A percentile compares a stretch with the other conserved stretches of the same genome.
phyloP scores from a whole-genome alignment of 2,113 vertebrate species.

The Rhipidura dahli region DNA sequence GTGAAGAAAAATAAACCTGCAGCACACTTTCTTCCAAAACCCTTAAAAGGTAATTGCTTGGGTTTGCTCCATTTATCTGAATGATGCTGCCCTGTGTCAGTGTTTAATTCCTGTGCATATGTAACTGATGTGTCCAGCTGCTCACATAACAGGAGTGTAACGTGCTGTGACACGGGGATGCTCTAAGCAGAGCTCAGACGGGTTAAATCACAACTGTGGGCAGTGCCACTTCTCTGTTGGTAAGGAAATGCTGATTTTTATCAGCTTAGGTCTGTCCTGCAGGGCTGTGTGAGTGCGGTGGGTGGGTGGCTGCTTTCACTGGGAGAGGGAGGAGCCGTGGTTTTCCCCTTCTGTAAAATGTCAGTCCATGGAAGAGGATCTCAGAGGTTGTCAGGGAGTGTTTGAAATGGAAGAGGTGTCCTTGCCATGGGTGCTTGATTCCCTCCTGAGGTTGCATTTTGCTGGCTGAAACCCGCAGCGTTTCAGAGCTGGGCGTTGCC shows the following conservation, averaged over 20 bases:
- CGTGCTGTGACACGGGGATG: background rate
- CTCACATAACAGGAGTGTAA: background rate
- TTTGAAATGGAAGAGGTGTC: background rate
- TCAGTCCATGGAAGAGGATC: background rate
- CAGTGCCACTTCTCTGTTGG: background rate
- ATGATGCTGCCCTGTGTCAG: background rate
- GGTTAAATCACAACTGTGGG: background rate
- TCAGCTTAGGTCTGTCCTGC: background rate
- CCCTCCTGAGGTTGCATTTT: rapidly evolving
- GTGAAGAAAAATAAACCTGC: slow-evolving; percentile 99
- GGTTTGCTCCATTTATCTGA: background rate
- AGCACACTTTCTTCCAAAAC: slow-evolving; percentile 98
- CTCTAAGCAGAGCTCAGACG: background rate
- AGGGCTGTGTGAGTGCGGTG: background rate
- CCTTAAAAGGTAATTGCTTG: slow-evolving; percentile 88
- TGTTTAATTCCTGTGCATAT: background rate
- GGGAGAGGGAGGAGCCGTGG: background rate
- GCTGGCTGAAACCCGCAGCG: rapidly evolving
- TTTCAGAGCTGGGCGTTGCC: background rate
- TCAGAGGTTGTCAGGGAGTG: background rate
- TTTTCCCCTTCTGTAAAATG: background rate
- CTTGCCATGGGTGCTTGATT: background rate
- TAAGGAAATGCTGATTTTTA: background rate
- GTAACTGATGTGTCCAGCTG: background rate
- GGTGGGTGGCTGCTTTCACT: background rate